These are phyloP conservation scores for Onthophagus sagittarius DNA, from an alignment of 2,888 invertebrate species.

Conservation along the genomic window DNA sequence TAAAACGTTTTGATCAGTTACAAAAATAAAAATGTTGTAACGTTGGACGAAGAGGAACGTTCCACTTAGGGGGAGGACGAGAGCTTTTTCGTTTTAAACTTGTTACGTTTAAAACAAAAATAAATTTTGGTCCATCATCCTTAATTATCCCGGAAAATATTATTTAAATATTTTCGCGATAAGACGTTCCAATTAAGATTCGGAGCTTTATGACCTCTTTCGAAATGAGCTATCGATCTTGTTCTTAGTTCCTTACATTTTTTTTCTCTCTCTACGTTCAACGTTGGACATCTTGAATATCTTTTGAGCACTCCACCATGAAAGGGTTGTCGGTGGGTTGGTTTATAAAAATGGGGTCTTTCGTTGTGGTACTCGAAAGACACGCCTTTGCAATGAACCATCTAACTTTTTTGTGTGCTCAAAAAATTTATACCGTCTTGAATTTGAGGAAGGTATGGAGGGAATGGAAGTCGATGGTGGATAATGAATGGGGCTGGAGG, in stretches of 20 bases:
- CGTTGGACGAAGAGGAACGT: background rate
- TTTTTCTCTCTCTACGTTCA: background rate
- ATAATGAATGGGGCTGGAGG: background rate
- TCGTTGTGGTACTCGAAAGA: background rate
- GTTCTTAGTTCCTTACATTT: background rate
- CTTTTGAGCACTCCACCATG: background rate
- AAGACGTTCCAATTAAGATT: background rate
- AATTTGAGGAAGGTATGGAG: too few relatives aligned
- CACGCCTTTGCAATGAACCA: background rate
- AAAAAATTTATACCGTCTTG: background rate
- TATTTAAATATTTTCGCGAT: background rate
- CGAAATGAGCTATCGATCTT: background rate
- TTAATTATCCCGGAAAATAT: background rate
- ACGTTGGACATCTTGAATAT: background rate
- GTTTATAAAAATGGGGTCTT: background rate
- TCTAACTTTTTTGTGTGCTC: background rate
- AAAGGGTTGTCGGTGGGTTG: background rate
- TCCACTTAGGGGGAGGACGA: background rate
- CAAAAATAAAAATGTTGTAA: background rate
- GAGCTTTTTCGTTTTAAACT: background rate
- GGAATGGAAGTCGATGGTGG: too few relatives aligned
- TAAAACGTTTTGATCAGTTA: background rate
- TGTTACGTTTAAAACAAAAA: too few relatives aligned
- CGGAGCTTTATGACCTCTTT: background rate
- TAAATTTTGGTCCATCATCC: background rate